Conservation (phyloP, 1,140 invertebrate species). For the Drosophila aff. region DNA sequence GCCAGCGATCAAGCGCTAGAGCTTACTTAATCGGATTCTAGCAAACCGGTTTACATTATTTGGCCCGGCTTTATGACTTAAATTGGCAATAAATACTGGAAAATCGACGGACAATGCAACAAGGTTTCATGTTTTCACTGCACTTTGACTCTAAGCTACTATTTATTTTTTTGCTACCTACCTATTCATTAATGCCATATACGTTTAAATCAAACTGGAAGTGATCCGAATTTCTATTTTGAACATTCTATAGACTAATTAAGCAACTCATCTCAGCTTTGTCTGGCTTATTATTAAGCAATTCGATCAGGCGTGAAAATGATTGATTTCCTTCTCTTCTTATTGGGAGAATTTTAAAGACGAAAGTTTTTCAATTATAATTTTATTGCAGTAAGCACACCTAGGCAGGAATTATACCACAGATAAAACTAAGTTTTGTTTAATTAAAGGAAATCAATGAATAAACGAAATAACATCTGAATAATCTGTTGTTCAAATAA, state of each 20-base stretch:
- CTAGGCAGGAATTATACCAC: not conserved
- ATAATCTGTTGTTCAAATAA: not conserved
- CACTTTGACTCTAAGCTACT: slow-evolving; percentile 38
- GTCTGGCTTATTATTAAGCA: not conserved
- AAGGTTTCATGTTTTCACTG: slow-evolving; percentile 26
- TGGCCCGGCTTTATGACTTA: slow-evolving; percentile 47
- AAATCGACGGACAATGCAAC: slow-evolving; percentile 49
- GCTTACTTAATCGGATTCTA: slow-evolving; percentile 38
- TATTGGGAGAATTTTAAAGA: not conserved
- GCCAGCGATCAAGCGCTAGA: slow-evolving; percentile 17
- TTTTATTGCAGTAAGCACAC: not conserved
- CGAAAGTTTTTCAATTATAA: not conserved
- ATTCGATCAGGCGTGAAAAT: slow-evolving; percentile 27
- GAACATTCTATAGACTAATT: slow-evolving; percentile 8
- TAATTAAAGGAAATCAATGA: not conserved
- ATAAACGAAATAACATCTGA: not conserved
- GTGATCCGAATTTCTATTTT: slow-evolving; percentile 28
- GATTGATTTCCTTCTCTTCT: slow-evolving; percentile 14
- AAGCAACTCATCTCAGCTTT: slow-evolving; percentile 12
- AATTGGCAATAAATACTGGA: slow-evolving; percentile 51
- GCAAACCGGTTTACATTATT: slow-evolving; percentile 61
- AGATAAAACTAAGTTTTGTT: not conserved
- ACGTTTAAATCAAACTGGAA: slow-evolving; percentile 17
- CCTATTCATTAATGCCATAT: slow-evolving; percentile 30
- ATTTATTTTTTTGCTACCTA: not conserved